Conservation (phyloP, 2,113 vertebrate species). For the Ivindomyrus marchei region DNA sequence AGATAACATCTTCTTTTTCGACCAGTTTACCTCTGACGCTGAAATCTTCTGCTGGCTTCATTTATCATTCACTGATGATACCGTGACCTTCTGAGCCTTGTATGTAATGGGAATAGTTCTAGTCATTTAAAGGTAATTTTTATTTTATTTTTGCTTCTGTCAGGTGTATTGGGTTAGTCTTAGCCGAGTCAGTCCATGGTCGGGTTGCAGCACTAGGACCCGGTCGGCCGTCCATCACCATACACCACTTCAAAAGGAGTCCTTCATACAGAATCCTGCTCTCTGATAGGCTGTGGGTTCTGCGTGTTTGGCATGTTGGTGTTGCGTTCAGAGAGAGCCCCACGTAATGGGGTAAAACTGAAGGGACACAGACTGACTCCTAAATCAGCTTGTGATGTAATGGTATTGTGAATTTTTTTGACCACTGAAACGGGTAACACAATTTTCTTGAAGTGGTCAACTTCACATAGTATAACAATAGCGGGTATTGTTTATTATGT, state of each 20-base stretch:
- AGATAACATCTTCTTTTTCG: conserved; percentile 29
- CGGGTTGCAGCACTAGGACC: not conserved
- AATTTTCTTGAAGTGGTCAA: not conserved
- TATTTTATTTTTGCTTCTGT: not conserved
- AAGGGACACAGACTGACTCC: not conserved
- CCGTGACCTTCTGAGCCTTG: not conserved
- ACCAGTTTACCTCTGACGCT: not conserved
- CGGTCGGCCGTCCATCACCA: not conserved
- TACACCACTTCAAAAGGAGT: not conserved
- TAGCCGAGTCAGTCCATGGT: not conserved
- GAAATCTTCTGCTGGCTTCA: not conserved
- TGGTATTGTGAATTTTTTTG: not conserved
- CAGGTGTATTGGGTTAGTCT: not conserved
- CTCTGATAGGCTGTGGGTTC: not conserved
- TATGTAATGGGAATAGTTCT: not conserved
- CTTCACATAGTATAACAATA: not conserved
- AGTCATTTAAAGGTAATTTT: not conserved
- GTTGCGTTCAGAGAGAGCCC: not conserved
- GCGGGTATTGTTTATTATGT: not conserved
- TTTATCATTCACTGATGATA: not conserved
- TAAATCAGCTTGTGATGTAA: not conserved
- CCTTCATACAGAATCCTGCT: not conserved
- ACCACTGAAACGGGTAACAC: not conserved
- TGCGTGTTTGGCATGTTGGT: not conserved
- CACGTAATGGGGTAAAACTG: not conserved